A percentile compares a stretch with the other conserved stretches of the same genome.
These are phyloP conservation scores for Acanthosepion esculentum DNA, from an alignment of 2,888 invertebrate species.

Conservation along the genomic window DNA sequence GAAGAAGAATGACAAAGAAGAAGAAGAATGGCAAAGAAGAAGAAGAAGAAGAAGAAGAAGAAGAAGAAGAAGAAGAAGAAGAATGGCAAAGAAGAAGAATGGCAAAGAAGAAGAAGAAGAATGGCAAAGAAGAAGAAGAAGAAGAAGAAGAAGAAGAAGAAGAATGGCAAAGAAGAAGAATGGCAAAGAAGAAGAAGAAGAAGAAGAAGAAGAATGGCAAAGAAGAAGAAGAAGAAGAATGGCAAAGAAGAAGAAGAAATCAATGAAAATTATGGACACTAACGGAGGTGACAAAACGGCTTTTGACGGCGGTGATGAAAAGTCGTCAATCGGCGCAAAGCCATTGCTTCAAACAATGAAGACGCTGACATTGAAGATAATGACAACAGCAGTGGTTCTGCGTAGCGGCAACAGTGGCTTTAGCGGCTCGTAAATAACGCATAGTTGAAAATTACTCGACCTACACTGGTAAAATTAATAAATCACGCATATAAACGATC, in stretches of 20 bases:
- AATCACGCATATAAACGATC: conserved; percentile 33
- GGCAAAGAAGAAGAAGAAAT: not conserved
- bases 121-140: no score
- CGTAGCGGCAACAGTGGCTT: not conserved
- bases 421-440: conserved; percentile 33
- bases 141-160: no score
- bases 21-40: no score
- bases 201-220: no score
- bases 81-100: no score
- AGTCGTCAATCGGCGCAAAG: not conserved
- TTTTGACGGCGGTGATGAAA: not conserved
- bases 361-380: not conserved
- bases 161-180: no score
- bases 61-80: no score
- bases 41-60: no score
- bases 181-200: no score
- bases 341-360: not conserved
- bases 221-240: no score
- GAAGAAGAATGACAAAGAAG: no score
- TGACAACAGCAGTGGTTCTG: not conserved
- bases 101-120: no score
- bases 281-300: not conserved
- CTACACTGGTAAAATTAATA: conserved; percentile 33
- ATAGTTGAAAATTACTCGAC: conserved; percentile 33
- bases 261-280: not conserved